Percentiles rank a stretch among this genome's conserved stretches.
Conservation (phyloP, 2,888 invertebrate genomes). For the Platycheirus albimanus region DNA sequence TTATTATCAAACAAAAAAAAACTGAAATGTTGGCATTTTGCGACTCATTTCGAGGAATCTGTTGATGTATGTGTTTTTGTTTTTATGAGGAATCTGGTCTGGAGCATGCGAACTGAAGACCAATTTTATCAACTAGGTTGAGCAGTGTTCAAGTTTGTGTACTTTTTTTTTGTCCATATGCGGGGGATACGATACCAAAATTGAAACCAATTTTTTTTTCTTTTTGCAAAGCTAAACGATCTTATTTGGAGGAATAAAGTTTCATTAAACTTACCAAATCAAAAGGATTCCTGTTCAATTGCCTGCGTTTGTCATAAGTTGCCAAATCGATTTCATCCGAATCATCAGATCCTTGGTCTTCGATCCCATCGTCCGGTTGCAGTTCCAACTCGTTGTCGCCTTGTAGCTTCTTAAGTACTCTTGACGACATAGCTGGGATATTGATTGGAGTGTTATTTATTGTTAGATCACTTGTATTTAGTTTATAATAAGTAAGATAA, state of each 20-base stretch:
- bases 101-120: constrained; percentile 64
- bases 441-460: not conserved
- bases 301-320: constrained; percentile 84
- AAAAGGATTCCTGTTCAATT: constrained; percentile 87
- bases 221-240: not conserved
- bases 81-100: constrained; percentile 21
- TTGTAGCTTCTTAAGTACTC: constrained; percentile 87
- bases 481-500: not conserved
- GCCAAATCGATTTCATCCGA: constrained; percentile 84
- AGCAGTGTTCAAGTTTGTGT: constrained; percentile 59
- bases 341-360: constrained; percentile 81
- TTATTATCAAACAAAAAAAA: constrained; percentile 4
- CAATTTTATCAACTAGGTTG: constrained; percentile 37
- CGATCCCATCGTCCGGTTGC: constrained; percentile 79
- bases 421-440: constrained; percentile 85
- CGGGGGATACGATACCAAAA: not conserved
- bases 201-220: constrained; percentile 21
- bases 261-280: constrained; percentile 85
- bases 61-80: constrained; percentile 3
- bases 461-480: not conserved
- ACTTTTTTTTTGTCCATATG: constrained; percentile 41
- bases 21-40: constrained; percentile 21
- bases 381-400: constrained; percentile 83
- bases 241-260: not conserved
- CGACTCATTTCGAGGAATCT: not conserved